Percentiles rank a stretch among this genome's conserved stretches.
These are phyloP conservation scores for Macrotus californicus DNA, from an alignment of 2,113 vertebrate genomes.

Conservation along the genomic window DNA sequence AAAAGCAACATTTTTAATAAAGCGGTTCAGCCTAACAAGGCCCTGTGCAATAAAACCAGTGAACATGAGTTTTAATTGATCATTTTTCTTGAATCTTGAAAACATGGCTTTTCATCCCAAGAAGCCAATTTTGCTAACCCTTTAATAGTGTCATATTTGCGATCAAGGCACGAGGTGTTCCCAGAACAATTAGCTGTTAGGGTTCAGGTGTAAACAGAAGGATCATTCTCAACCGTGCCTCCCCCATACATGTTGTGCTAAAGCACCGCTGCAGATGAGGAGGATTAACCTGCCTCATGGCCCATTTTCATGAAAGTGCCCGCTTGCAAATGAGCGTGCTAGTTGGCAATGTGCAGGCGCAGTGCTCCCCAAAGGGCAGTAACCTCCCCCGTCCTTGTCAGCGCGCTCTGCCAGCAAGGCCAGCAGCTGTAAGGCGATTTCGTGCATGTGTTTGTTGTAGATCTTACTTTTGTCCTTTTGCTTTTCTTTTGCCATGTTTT, in stretches of 20 bases:
- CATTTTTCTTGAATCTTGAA: neutral
- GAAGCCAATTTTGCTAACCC: conserved; percentile 32
- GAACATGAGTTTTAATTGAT: conserved; percentile 5
- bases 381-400: neutral
- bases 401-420: neutral
- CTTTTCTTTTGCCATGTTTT: neutral
- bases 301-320: conserved; percentile 39
- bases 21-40: neutral
- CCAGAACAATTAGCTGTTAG: conserved; percentile 24
- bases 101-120: neutral
- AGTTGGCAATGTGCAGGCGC: neutral
- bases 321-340: conserved; percentile 24
- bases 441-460: neutral
- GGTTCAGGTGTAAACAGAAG: conserved; percentile 58
- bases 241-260: neutral
- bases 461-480: neutral
- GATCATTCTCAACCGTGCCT: conserved; percentile 41
- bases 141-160: neutral
- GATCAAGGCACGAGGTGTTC: conserved; percentile 16
- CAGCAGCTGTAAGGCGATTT: neutral
- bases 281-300: conserved; percentile 32
- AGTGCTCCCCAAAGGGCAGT: neutral
- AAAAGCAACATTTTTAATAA: neutral
- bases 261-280: neutral
- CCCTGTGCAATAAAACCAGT: neutral